Evolutionary conservation across 2,113 vertebrate genomes (phyloP), one percentile per base, ranked within the genome.

Genomic region (Centropus unirufus): DNA sequence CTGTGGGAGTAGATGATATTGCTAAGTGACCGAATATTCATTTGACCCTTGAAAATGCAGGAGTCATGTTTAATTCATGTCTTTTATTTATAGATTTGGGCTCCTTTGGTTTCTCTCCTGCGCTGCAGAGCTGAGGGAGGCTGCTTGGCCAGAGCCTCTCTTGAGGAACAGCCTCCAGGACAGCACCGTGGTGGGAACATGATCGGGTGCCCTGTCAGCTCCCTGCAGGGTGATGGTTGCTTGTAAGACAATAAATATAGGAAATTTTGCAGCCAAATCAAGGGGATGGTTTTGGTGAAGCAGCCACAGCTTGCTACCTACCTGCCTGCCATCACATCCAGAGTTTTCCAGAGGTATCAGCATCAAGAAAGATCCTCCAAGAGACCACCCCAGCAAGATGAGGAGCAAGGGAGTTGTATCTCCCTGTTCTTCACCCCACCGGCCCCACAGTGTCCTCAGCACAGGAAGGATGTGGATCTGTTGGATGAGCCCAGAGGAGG

Each of bases 21-120:
- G 90, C 89, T 22, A 39, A 92, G 92, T 94, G 91, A 90, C 91
- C 64, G 39, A 91, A 90, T 52, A 61, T 61, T 93, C 22, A 15
- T 72, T 51, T 96, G 93, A 95, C 95, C 96, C 97, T 83, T 85
- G 68, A 29, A 79, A 95, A 93, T 42, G 40, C 54, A 54, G 44
- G 66, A 83, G 64, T 66, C 72, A 87, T 93, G 69, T 95, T 97
- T 96, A 96, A 95, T 97, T 96, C 85, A 83, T 90, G 67, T 42
- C 32, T 95, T 63, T 94, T 96, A 94, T 95, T 96, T 96, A 75
- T 74, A 89, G 87, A 7, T 70, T 79, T 54, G 81, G 81, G 66
- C 69, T 96, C 83, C n/a, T 93, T 59, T 3, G 3, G 62, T 6
- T 82, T 55, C 89, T 86, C 32, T 92, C 46, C 58, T 11, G 57